Evolutionary conservation across 1,140 invertebrate species (phyloP).

Genomic region (Nephila pilipes): DNA sequence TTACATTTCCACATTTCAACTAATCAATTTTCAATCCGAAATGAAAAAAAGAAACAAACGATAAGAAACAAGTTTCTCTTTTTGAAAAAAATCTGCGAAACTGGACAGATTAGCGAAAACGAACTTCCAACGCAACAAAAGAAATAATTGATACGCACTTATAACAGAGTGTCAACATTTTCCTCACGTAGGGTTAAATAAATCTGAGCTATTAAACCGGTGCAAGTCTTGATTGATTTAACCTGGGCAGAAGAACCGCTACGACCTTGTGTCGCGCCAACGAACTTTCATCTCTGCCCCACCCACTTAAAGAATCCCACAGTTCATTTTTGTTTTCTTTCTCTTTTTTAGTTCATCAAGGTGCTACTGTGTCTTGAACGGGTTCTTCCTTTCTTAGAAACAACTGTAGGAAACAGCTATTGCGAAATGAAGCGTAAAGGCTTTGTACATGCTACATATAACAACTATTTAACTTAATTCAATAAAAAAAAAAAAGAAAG

Average conservation of each 20-base stretch:
- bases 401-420: too few relatives aligned
- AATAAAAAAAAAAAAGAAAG: too few relatives aligned
- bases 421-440: too few relatives aligned
- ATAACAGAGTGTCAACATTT: neutral
- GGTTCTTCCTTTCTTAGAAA: too few relatives aligned
- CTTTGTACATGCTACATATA: too few relatives aligned
- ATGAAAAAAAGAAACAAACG: too few relatives aligned
- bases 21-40: too few relatives aligned
- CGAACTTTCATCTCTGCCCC: conserved; percentile 11
- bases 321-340: too few relatives aligned
- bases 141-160: neutral
- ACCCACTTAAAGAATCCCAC: neutral
- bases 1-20: too few relatives aligned
- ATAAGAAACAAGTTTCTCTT: too few relatives aligned
- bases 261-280: conserved; percentile 19
- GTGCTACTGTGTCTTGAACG: neutral
- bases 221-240: conserved; percentile 2
- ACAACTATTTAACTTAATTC: too few relatives aligned
- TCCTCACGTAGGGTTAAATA: neutral
- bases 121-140: neutral
- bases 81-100: too few relatives aligned
- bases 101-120: neutral
- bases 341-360: neutral
- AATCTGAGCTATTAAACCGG: neutral
- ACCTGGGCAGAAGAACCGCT: neutral